A percentile compares a stretch with the other conserved stretches of the same genome.
These are phyloP conservation scores for Amiota minor DNA, from an alignment of 2,888 invertebrate genomes.

Conservation along the genomic window DNA sequence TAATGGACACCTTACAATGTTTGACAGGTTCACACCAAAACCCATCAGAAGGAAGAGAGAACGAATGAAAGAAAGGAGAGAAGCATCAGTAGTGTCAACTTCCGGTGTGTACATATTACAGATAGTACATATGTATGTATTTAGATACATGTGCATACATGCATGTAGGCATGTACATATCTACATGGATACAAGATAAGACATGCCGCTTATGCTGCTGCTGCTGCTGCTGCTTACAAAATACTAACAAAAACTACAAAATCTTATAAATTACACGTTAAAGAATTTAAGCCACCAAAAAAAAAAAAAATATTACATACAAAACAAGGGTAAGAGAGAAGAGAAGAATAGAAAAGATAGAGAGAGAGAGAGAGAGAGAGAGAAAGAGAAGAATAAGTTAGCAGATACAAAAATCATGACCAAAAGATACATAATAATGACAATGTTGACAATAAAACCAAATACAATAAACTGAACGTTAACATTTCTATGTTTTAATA, in stretches of 20 bases:
- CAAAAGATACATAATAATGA: background rate
- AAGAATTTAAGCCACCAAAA: constrained; percentile 11
- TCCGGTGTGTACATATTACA: background rate
- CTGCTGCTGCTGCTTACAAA: background rate
- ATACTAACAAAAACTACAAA: constrained; percentile 3
- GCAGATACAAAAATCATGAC: background rate
- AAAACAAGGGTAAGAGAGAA: background rate
- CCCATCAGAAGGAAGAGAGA: too few relatives aligned
- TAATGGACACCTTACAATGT: too few relatives aligned
- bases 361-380: too few relatives aligned
- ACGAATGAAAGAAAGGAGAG: too few relatives aligned
- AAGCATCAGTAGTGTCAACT: constrained; percentile 1
- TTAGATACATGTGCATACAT: background rate
- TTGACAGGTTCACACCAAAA: too few relatives aligned
- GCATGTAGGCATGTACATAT: too few relatives aligned
- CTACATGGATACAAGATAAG: too few relatives aligned
- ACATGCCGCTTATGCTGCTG: too few relatives aligned
- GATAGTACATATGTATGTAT: too few relatives aligned
- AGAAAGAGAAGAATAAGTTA: too few relatives aligned
- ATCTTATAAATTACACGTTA: constrained; percentile 17
- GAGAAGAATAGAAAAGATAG: background rate
- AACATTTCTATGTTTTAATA: background rate
- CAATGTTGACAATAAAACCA: constrained; percentile 5
- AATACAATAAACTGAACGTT: background rate
- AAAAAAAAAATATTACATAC: background rate